These are phyloP conservation scores for Apeira syringaria DNA, from an alignment of 2,888 invertebrate species.

Conservation along the genomic window DNA sequence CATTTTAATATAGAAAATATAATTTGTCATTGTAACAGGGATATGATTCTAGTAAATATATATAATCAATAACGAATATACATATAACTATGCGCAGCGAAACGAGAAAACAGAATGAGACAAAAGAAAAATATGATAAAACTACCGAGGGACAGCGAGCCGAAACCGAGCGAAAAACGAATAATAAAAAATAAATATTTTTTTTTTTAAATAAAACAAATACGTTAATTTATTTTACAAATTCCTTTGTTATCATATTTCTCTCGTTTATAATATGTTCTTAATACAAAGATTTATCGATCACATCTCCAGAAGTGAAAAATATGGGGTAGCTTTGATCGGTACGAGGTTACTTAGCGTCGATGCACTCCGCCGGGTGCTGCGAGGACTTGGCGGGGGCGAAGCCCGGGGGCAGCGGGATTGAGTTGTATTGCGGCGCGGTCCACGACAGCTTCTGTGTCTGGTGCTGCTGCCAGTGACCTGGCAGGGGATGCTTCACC, in stretches of 20 bases:
- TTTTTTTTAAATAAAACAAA: constrained; percentile 79
- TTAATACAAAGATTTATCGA: constrained; percentile 82
- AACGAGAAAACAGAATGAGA: constrained; percentile 44
- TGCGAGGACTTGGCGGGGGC: constrained; percentile 64
- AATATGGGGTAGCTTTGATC: not conserved
- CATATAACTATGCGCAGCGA: constrained; percentile 48
- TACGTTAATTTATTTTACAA: constrained; percentile 83
- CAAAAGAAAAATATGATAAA: constrained; percentile 65
- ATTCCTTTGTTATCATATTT: constrained; percentile 83
- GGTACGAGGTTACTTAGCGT: constrained; percentile 67
- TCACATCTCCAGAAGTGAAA: constrained; percentile 66
- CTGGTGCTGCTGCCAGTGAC: constrained; percentile 25
- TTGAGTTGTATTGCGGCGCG: constrained; percentile 43
- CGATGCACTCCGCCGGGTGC: constrained; percentile 77
- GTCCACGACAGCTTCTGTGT: constrained; percentile 43
- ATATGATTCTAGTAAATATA: constrained; percentile 68
- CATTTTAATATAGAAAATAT: constrained; percentile 78
- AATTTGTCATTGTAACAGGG: constrained; percentile 72
- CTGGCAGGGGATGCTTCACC: constrained; percentile 30
- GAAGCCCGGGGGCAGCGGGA: constrained; percentile 77
- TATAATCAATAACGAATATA: constrained; percentile 66
- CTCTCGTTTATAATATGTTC: constrained; percentile 82
- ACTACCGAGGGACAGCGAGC: constrained; percentile 40
- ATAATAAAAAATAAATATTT: constrained; percentile 51
- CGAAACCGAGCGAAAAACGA: constrained; percentile 37